phyloP scores from a whole-genome alignment of 2,888 invertebrate genomes.

The Sphaeridia pumilis region DNA sequence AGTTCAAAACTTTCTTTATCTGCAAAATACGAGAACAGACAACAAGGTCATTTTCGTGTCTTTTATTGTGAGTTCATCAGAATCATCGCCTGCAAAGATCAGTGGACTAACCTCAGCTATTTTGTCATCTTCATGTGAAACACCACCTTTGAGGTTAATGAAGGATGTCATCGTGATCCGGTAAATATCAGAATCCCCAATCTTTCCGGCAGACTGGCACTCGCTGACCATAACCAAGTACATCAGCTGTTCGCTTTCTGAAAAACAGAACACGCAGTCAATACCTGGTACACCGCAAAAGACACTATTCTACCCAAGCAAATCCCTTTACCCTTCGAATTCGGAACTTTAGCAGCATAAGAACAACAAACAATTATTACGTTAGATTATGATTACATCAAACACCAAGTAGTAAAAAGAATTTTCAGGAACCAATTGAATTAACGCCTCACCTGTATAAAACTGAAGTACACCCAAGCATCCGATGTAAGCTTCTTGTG shows the following conservation, averaged over 20 bases:
- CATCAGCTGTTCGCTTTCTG: constrained; percentile 63
- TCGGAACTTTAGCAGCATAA: constrained; percentile 13
- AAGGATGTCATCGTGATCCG: constrained; percentile 86
- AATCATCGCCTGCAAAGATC: not conserved
- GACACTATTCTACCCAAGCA: not conserved
- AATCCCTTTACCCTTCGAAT: constrained; percentile 6
- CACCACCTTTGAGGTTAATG: constrained; percentile 70
- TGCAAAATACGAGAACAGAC: constrained; percentile 6
- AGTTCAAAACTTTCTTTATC: constrained; percentile 73
- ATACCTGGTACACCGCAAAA: not conserved
- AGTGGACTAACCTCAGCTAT: constrained; percentile 48
- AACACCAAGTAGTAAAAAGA: constrained; percentile 18
- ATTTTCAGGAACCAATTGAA: no score
- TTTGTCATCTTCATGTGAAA: constrained; percentile 49
- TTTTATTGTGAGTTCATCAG: no score
- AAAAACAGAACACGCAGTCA: constrained; percentile 20
- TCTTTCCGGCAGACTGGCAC: constrained; percentile 91
- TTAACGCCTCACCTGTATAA: constrained; percentile 51
- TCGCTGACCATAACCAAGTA: constrained; percentile 90
- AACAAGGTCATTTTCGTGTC: no score
- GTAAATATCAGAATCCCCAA: constrained; percentile 88
- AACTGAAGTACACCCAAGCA: constrained; percentile 86
- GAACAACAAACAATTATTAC: not conserved
- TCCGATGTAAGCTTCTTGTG: constrained; percentile 80
- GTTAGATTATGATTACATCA: not conserved